phyloP scores from a whole-genome alignment of 2,888 invertebrate genomes.

The Zeuzera pyrina region DNA sequence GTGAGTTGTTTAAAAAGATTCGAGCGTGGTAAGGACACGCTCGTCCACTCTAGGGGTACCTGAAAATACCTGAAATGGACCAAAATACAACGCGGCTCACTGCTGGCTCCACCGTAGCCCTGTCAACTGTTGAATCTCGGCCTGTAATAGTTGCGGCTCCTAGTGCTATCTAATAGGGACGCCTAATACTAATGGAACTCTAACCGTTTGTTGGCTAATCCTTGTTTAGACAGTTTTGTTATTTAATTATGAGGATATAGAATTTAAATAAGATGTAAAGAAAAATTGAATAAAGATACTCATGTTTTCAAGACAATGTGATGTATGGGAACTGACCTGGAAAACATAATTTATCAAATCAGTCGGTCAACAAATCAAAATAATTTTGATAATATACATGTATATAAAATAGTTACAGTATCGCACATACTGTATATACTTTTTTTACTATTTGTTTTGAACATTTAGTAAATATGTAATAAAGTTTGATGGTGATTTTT shows the following conservation, averaged over 20 bases:
- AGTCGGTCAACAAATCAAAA: too few species aligned
- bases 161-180: too few species aligned
- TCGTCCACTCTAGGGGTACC: conserved; percentile 59
- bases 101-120: conserved; percentile 64
- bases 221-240: too few species aligned
- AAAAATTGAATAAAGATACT: background rate
- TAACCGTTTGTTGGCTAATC: too few species aligned
- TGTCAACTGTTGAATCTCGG: conserved; percentile 73
- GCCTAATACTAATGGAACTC: too few species aligned
- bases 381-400: too few species aligned
- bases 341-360: conserved; percentile 66
- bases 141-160: conserved; percentile 59
- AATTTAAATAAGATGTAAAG: background rate
- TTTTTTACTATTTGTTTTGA: too few species aligned
- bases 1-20: conserved; percentile 58
- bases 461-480: too few species aligned
- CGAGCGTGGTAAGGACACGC: conserved; percentile 57
- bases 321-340: conserved; percentile 55
- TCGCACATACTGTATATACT: too few species aligned
- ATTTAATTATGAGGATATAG: too few species aligned
- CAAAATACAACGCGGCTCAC: conserved; percentile 63
- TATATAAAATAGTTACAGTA: too few species aligned
- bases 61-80: conserved; percentile 70
- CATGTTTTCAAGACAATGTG: background rate
- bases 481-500: too few species aligned